phyloP scores from a whole-genome alignment of 2,797 vertebrate species.

The Choloepus didactylus region DNA sequence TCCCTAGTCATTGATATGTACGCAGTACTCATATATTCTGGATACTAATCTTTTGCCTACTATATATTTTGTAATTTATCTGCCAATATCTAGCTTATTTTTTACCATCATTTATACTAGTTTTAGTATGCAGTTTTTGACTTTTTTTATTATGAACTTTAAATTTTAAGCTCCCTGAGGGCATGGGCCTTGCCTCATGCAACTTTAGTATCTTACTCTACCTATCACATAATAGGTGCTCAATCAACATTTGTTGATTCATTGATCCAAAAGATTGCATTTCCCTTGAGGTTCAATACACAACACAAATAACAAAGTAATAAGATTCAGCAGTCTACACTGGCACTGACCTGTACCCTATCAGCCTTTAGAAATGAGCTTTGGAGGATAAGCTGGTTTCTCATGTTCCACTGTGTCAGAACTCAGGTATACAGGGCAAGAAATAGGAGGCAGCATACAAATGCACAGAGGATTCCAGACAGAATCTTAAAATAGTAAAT shows the following conservation, averaged over 20 bases:
- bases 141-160: neutral
- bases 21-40: neutral
- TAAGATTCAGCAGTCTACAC: slow-evolving; percentile 69
- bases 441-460: slow-evolving; percentile 73
- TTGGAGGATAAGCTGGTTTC: slow-evolving; percentile 75
- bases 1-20: neutral
- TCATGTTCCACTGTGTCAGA: slow-evolving; percentile 78
- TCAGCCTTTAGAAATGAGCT: slow-evolving; percentile 74
- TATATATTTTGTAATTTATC: neutral
- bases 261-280: slow-evolving; percentile 39
- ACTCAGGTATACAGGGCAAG: slow-evolving; percentile 82
- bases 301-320: slow-evolving; percentile 59
- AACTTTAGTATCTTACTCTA: slow-evolving; percentile 39
- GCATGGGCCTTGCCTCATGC: neutral
- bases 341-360: slow-evolving; percentile 72
- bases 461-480: slow-evolving; percentile 81
- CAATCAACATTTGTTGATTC: slow-evolving; percentile 62
- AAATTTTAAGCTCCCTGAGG: slow-evolving; percentile 47
- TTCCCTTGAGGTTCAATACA: slow-evolving; percentile 64
- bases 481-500: slow-evolving; percentile 84
- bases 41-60: neutral
- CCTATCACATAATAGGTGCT: neutral
- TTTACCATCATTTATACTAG: neutral
- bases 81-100: neutral
- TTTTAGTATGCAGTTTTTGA: neutral